phyloP scores from a whole-genome alignment of 2,113 vertebrate species.

The Onychostoma macrolepis region DNA sequence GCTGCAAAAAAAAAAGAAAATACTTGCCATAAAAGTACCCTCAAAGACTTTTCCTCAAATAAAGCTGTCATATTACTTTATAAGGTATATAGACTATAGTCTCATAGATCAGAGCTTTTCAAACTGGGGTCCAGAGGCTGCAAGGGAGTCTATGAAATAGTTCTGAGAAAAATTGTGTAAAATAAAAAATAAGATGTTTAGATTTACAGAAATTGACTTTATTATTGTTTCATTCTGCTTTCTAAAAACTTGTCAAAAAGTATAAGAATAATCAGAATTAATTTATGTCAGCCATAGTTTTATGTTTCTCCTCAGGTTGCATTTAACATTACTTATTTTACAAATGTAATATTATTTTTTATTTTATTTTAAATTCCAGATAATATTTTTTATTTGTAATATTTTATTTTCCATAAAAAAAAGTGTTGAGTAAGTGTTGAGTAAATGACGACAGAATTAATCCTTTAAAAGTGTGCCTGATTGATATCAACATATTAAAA shows the following conservation, averaged over 20 bases:
- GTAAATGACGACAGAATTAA: no score
- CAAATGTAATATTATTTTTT: neutral
- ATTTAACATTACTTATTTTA: neutral
- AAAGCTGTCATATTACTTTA: neutral
- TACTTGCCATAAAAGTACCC: neutral
- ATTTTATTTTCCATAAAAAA: neutral
- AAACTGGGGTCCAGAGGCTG: no score
- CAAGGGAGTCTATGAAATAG: no score
- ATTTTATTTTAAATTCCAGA: neutral
- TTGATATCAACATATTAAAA: neutral
- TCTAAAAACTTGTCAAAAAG: no score
- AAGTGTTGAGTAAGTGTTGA: no score
- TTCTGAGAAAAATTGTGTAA: no score
- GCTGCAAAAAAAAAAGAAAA: neutral
- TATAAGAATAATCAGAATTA: no score
- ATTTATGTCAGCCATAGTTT: no score
- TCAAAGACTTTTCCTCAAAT: neutral
- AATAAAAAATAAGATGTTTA: neutral
- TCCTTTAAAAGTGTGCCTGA: neutral
- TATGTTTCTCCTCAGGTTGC: no score
- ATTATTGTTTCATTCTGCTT: neutral
- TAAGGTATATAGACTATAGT: no score
- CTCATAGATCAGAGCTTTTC: no score
- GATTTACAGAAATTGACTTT: neutral
- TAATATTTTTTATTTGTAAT: neutral